Evolutionary conservation across 1,140 invertebrate genomes (phyloP).

Genomic region (Bombus superbus): DNA sequence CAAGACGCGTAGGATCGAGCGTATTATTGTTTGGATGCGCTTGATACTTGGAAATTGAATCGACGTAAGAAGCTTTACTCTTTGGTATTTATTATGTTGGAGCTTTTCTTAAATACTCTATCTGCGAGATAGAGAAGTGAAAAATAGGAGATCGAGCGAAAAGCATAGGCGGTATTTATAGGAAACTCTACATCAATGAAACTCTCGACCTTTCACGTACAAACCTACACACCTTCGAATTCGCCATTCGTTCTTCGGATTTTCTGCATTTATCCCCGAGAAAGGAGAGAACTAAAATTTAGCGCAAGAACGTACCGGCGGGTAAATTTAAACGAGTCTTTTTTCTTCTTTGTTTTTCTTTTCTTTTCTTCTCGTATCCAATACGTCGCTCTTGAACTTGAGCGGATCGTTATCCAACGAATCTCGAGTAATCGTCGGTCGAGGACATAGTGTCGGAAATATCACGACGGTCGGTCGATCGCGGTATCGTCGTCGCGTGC

Average conservation of each 20-base stretch:
- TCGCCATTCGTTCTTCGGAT: no score
- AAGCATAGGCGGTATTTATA: no score
- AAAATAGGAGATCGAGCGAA: no score
- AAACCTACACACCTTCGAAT: no score
- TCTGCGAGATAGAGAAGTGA: no score
- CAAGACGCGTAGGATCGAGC: background rate
- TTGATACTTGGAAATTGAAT: background rate
- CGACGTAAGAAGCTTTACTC: background rate
- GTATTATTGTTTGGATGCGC: slow-evolving; percentile 1
- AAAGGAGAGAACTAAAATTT: background rate
- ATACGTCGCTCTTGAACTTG: slow-evolving; percentile 52
- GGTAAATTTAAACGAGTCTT: no score
- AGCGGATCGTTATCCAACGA: background rate
- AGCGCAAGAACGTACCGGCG: background rate
- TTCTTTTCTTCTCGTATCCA: background rate
- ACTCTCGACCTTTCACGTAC: no score
- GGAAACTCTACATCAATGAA: no score
- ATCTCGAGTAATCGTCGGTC: slow-evolving; percentile 8
- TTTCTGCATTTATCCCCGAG: background rate
- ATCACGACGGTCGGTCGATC: slow-evolving; percentile 32
- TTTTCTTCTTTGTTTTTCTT: no score
- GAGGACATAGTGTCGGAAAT: slow-evolving; percentile 48
- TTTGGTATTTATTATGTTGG: background rate
- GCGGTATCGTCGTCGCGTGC: slow-evolving; percentile 19
- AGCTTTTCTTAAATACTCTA: background rate